These are phyloP conservation scores for Actias luna DNA, from an alignment of 2,888 invertebrate species.

Conservation along the genomic window DNA sequence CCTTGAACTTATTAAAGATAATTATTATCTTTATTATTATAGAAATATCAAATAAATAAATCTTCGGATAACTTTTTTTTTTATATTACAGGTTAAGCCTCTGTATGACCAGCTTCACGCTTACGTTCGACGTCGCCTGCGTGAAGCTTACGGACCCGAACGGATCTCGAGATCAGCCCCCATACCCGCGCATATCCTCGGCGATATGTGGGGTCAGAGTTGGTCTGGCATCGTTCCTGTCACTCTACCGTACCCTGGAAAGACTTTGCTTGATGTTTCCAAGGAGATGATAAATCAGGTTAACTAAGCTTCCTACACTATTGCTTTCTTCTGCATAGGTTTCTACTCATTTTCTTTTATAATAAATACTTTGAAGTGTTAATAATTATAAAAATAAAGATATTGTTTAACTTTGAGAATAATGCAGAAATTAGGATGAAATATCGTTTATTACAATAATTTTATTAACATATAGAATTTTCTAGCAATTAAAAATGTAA, in stretches of 20 bases:
- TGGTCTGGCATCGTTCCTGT: slow-evolving; percentile 92
- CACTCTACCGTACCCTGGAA: slow-evolving; percentile 92
- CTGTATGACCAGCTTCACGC: slow-evolving; percentile 94
- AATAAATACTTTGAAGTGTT: no score
- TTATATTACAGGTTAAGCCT: slow-evolving; percentile 84
- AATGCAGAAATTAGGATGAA: no score
- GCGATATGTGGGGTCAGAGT: slow-evolving; percentile 95
- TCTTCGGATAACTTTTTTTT: background rate
- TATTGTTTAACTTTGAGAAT: no score
- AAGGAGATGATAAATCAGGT: slow-evolving; percentile 90
- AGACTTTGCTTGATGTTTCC: slow-evolving; percentile 91
- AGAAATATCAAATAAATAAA: background rate
- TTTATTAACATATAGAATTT: no score
- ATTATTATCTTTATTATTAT: background rate
- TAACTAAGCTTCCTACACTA: slow-evolving; percentile 15
- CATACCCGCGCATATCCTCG: slow-evolving; percentile 91
- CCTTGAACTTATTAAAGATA: no score
- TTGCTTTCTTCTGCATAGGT: background rate
- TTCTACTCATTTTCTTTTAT: no score
- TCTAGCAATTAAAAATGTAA: no score
- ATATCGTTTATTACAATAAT: no score
- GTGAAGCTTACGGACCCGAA: slow-evolving; percentile 92
- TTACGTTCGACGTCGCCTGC: slow-evolving; percentile 91
- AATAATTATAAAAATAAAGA: no score
- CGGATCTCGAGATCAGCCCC: slow-evolving; percentile 90